Percentiles rank a stretch among this genome's conserved stretches.
Evolutionary conservation across 2,888 invertebrate species (phyloP).

Genomic region (Plebejus anna): DNA sequence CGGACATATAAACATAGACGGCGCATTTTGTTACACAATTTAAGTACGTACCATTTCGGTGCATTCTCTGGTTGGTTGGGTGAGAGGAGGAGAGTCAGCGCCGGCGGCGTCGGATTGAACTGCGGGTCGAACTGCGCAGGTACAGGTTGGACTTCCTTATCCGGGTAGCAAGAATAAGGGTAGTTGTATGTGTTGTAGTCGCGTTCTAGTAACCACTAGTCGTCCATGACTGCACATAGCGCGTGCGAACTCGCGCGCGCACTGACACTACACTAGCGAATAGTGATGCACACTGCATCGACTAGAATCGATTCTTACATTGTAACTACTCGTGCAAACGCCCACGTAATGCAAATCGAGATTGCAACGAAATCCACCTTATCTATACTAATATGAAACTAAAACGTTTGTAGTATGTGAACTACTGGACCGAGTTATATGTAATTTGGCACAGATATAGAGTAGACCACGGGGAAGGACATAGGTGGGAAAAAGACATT

Average conservation of each 20-base stretch:
- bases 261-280: constrained; percentile 47
- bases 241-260: constrained; percentile 65
- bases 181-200: constrained; percentile 42
- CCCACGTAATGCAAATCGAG: constrained; percentile 47
- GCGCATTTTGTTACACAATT: neutral
- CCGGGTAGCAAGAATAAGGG: constrained; percentile 42
- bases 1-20: neutral
- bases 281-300: constrained; percentile 20
- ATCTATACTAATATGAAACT: constrained; percentile 9
- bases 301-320: neutral
- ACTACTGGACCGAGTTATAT: neutral
- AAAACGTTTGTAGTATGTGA: neutral
- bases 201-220: constrained; percentile 34
- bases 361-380: constrained; percentile 31
- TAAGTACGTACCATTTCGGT: constrained; percentile 37
- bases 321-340: constrained; percentile 17
- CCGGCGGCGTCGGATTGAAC: constrained; percentile 36
- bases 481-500: no score
- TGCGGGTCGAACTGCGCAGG: constrained; percentile 39
- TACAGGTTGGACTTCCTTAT: constrained; percentile 36
- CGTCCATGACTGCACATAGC: constrained; percentile 44
- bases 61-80: constrained; percentile 35
- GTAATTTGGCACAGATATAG: neutral
- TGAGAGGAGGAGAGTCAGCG: constrained; percentile 38
- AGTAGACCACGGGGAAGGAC: no score